A percentile compares a stretch with the other conserved stretches of the same genome.
These are phyloP conservation scores for Marcusenius ussheri DNA, from an alignment of 2,113 vertebrate genomes.

Conservation along the genomic window DNA sequence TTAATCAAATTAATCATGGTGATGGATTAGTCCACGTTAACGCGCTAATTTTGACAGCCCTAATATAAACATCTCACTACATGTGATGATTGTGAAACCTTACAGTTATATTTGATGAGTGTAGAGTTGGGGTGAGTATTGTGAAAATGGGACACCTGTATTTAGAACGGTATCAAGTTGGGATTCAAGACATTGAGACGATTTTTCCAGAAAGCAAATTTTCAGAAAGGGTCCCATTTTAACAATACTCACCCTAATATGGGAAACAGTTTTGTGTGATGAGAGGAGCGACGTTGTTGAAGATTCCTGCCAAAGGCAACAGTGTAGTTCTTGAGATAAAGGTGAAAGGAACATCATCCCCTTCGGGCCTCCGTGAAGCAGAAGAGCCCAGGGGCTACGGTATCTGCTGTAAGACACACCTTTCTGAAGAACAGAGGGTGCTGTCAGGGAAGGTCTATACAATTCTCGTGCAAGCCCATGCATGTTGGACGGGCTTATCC, in stretches of 20 bases:
- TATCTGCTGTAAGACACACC: background rate
- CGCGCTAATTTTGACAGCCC: too few relatives aligned
- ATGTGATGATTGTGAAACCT: background rate
- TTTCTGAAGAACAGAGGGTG: background rate
- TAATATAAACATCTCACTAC: background rate
- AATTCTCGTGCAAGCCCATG: constrained; percentile 8
- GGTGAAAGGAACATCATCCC: background rate
- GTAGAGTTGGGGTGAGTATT: background rate
- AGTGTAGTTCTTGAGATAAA: background rate
- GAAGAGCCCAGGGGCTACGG: background rate
- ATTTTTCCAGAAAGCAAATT: background rate
- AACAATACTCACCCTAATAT: background rate
- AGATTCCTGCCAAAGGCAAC: background rate
- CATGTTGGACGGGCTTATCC: background rate
- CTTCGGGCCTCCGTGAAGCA: background rate
- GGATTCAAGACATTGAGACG: background rate
- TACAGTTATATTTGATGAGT: background rate
- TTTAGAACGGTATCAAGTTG: background rate
- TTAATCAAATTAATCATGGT: too few relatives aligned
- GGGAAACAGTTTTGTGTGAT: background rate
- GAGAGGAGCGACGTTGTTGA: background rate
- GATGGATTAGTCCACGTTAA: too few relatives aligned
- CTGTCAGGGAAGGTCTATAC: background rate
- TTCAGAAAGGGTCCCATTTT: background rate
- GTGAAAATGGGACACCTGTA: background rate